phyloP scores from a whole-genome alignment of 2,113 vertebrate genomes.

The Varanus salvator region DNA sequence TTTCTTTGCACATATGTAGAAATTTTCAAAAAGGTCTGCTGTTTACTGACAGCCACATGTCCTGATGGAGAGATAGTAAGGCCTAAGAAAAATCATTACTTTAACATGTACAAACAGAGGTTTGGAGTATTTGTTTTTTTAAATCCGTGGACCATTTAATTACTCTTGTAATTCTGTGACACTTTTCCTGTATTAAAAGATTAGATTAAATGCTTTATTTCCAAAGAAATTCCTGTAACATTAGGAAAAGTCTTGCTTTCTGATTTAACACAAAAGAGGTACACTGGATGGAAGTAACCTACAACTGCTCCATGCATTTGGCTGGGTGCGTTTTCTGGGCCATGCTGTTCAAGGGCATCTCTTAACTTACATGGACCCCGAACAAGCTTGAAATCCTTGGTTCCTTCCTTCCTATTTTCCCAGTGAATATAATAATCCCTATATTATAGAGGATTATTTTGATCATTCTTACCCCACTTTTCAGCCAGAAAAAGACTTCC shows the following conservation, averaged over 20 bases:
- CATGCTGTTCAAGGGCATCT: not conserved
- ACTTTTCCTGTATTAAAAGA: slow-evolving; percentile 71
- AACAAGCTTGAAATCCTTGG: not conserved
- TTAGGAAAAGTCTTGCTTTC: slow-evolving; percentile 23
- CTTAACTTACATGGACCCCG: not conserved
- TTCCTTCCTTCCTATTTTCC: not conserved
- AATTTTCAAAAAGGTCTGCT: slow-evolving; percentile 46
- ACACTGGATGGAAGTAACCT: not conserved
- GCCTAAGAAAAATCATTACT: slow-evolving; percentile 64
- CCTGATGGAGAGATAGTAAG: slow-evolving; percentile 71
- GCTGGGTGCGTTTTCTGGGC: not conserved
- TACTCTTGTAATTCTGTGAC: slow-evolving; percentile 67
- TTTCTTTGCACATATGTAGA: slow-evolving; percentile 36
- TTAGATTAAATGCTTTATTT: slow-evolving; percentile 70
- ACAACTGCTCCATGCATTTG: not conserved
- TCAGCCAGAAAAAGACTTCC: too few relatives aligned
- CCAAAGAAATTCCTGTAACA: slow-evolving; percentile 58
- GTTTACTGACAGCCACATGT: slow-evolving; percentile 64
- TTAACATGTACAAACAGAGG: slow-evolving; percentile 53
- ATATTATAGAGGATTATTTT: too few relatives aligned
- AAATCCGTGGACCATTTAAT: slow-evolving; percentile 63
- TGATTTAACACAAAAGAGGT: not conserved
- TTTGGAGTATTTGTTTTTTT: slow-evolving; percentile 56
- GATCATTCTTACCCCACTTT: too few relatives aligned
- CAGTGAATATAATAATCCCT: not conserved